A percentile compares a stretch with the other conserved stretches of the same genome.
Conservation (phyloP, 2,797 vertebrate species). For the Protonibea diacanthus region DNA sequence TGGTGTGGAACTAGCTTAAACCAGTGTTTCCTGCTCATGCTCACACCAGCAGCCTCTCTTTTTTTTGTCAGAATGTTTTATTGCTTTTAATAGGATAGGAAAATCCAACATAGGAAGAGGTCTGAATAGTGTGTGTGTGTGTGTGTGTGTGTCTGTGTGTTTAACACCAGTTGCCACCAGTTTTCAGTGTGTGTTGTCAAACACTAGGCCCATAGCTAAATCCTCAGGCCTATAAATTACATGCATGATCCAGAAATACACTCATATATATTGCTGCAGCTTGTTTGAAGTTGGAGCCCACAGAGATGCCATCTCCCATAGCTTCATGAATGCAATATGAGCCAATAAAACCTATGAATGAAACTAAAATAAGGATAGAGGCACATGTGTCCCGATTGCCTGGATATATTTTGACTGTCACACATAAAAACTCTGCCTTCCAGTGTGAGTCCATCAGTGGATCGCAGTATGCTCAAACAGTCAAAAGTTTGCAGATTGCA, state of each 20-base stretch:
- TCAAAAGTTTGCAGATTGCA: slow-evolving; percentile 36
- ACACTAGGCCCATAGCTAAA: slow-evolving; percentile 50
- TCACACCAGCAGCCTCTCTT: slow-evolving; percentile 2
- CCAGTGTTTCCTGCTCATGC: background rate
- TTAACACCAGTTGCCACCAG: slow-evolving; percentile 58
- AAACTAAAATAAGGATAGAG: slow-evolving; percentile 15
- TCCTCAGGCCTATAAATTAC: slow-evolving; percentile 68
- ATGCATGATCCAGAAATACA: slow-evolving; percentile 66
- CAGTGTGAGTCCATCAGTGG: too few relatives aligned
- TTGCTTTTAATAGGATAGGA: slow-evolving; percentile 1
- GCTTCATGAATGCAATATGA: slow-evolving; percentile 25
- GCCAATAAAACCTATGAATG: slow-evolving; percentile 43
- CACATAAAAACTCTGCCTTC: slow-evolving; percentile 17
- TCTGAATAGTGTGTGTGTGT: slow-evolving; percentile 27
- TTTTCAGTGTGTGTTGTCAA: slow-evolving; percentile 60
- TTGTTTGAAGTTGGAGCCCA: slow-evolving; percentile 57
- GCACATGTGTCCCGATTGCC: slow-evolving; percentile 31
- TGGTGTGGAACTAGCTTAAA: background rate
- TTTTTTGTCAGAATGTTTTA: slow-evolving; percentile 8
- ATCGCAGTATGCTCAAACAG: slow-evolving; percentile 7
- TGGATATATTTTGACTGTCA: slow-evolving; percentile 42
- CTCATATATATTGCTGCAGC: slow-evolving; percentile 53
- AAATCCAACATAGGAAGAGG: slow-evolving; percentile 15
- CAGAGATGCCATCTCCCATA: slow-evolving; percentile 37
- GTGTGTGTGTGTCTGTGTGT: slow-evolving; percentile 11